Evolutionary conservation across 2,888 invertebrate genomes (phyloP), one percentile per base, ranked within the genome.

Genomic region (Zelleria hepariella): DNA sequence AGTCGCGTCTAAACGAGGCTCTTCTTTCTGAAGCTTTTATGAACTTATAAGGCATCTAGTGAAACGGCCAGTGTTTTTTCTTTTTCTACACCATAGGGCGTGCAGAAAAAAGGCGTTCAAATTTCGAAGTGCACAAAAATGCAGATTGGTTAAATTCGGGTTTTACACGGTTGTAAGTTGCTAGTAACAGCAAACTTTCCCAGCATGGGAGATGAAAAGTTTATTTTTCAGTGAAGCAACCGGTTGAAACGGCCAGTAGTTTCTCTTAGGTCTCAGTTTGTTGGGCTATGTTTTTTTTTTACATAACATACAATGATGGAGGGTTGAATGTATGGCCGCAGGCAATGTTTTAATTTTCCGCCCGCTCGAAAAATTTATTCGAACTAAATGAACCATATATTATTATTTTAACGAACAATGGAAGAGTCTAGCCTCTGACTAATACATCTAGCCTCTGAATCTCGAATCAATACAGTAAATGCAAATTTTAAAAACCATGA

Each of bases 261-360:
- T 72, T 71, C 73, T 68, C 76, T n/a, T n/a, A n/a, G 74, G 74
- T 66, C 68, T 70, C 71, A 77, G 71, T 80, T 84, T 75, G 74
- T 69, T 69, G 75, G 2, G 26, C 23, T n/a, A 8, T 24, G 18
- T 51, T 78, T 77, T 78, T 77, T 77, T 78, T 76, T 67, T 69
- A 64, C 75, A 75, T 73, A 75, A n/a, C n/a, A 71, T 69, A 63
- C 63, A 62, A 61, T 67, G 64, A 20, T 10, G n/a, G 18, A 23
- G 10, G n/a, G n/a, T 23, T 26, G 69, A 66, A 66, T 68, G 64
- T 64, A 64, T 66, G 73, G 86, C 87, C 82, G 67, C 80, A 82
- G 86, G 87, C 80, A 78, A 74, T 79, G 78, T 88, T 87, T 87
- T 87, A 87, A 88, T 88, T 88, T 88, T 88, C 88, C 88, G 88